Evolutionary conservation across 2,888 invertebrate genomes (phyloP).

Genomic region (Chloroclystis v-ata): DNA sequence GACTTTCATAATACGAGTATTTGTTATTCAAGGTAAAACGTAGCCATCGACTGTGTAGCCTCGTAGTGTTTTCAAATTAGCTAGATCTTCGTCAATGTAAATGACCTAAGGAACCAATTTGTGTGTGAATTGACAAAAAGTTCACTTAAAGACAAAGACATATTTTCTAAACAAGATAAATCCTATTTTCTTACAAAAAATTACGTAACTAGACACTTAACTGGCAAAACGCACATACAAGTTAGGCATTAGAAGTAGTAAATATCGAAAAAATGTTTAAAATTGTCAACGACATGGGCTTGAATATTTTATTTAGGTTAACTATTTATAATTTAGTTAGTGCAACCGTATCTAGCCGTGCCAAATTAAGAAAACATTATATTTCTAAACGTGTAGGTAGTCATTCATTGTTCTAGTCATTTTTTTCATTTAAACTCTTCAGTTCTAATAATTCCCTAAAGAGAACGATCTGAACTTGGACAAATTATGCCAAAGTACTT

Average conservation of each 20-base stretch:
- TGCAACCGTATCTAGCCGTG: slow-evolving; percentile 51
- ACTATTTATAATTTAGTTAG: slow-evolving; percentile 27
- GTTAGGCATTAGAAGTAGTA: slow-evolving; percentile 44
- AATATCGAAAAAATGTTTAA: slow-evolving; percentile 37
- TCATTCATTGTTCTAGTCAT: slow-evolving; percentile 31
- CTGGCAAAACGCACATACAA: slow-evolving; percentile 67
- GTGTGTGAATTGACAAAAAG: slow-evolving; percentile 57
- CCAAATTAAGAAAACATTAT: slow-evolving; percentile 53
- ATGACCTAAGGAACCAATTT: slow-evolving; percentile 57
- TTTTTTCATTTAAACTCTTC: slow-evolving; percentile 35
- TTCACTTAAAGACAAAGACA: slow-evolving; percentile 55
- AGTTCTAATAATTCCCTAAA: slow-evolving; percentile 33
- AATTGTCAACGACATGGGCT: slow-evolving; percentile 36
- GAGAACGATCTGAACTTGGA: slow-evolving; percentile 28
- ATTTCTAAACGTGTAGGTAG: background rate
- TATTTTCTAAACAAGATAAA: slow-evolving; percentile 73
- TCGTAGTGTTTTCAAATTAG: slow-evolving; percentile 61
- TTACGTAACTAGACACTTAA: slow-evolving; percentile 64
- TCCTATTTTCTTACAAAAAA: slow-evolving; percentile 74
- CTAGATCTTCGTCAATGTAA: slow-evolving; percentile 56
- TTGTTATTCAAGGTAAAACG: slow-evolving; percentile 44
- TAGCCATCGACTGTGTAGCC: slow-evolving; percentile 66
- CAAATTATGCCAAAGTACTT: slow-evolving; percentile 37
- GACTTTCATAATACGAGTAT: slow-evolving; percentile 40
- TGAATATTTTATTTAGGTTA: slow-evolving; percentile 25